phyloP scores from a whole-genome alignment of 2,888 invertebrate species.

The Trichopria drosophilae region DNA sequence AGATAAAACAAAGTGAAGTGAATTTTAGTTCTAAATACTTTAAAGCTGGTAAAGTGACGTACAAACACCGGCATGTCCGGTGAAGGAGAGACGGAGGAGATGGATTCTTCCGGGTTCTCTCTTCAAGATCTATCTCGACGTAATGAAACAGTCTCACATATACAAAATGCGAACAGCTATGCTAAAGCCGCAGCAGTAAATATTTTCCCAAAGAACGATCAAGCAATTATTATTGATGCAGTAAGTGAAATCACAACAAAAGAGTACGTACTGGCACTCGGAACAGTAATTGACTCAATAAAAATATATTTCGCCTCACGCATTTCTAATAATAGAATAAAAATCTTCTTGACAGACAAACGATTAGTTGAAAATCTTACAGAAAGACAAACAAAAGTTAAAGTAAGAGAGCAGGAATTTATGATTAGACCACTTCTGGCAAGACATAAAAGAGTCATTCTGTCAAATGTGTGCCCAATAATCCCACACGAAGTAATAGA shows the following conservation, averaged over 20 bases:
- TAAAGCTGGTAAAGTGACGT: no score
- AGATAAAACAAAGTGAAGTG: no score
- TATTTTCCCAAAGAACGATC: neutral
- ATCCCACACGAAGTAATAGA: constrained; percentile 2
- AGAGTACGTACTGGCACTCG: constrained; percentile 3
- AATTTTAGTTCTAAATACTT: no score
- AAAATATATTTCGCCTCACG: neutral
- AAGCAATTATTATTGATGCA: constrained; percentile 5
- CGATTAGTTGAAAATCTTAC: neutral
- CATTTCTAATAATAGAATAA: constrained; percentile 1
- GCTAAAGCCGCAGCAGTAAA: neutral
- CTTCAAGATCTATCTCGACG: no score
- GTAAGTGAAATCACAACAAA: neutral
- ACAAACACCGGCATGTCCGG: no score
- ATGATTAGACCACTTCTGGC: constrained; percentile 5
- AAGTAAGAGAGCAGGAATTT: neutral
- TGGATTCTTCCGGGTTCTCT: no score
- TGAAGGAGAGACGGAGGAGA: no score
- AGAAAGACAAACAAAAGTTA: neutral
- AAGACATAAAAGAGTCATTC: constrained; percentile 7
- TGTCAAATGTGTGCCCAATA: constrained; percentile 7
- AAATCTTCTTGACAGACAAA: neutral
- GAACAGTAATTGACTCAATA: neutral
- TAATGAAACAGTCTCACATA: no score
- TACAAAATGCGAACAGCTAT: no score